Conservation (phyloP, 2,888 invertebrate species). For the Chaitophorus viminalis region DNA sequence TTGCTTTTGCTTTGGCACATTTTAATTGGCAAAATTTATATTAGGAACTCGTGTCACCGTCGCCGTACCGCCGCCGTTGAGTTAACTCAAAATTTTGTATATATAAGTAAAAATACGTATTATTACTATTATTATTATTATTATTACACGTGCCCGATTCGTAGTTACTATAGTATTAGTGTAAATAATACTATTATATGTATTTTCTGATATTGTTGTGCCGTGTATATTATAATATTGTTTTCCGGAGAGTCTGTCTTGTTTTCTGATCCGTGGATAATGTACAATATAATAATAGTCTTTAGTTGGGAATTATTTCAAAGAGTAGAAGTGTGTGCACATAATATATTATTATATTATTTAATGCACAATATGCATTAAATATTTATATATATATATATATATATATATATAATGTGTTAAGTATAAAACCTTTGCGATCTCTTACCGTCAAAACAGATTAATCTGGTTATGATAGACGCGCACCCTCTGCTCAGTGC, state of each 20-base stretch:
- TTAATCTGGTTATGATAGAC: slow-evolving; percentile 6
- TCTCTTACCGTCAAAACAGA: slow-evolving; percentile 4
- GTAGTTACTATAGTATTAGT: too few species aligned
- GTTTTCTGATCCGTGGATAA: slow-evolving; percentile 13
- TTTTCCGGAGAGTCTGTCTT: slow-evolving; percentile 14
- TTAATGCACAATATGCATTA: neutral
- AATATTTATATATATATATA: too few species aligned
- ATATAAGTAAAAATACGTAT: too few species aligned
- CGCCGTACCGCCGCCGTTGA: neutral
- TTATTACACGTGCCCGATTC: too few species aligned
- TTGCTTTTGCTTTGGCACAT: neutral
- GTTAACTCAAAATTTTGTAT: neutral
- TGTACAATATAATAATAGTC: neutral
- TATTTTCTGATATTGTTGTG: neutral
- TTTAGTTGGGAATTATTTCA: slow-evolving; percentile 25
- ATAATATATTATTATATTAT: neutral
- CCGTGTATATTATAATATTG: neutral
- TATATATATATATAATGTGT: neutral
- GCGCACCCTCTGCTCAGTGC: too few species aligned
- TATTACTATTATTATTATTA: too few species aligned
- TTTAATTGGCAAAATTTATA: neutral
- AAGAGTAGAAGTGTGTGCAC: neutral
- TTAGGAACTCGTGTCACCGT: neutral
- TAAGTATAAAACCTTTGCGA: slow-evolving; percentile 35
- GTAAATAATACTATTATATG: neutral